phyloP scores from a whole-genome alignment of 1,140 invertebrate species.

The Archivesica marissinica region DNA sequence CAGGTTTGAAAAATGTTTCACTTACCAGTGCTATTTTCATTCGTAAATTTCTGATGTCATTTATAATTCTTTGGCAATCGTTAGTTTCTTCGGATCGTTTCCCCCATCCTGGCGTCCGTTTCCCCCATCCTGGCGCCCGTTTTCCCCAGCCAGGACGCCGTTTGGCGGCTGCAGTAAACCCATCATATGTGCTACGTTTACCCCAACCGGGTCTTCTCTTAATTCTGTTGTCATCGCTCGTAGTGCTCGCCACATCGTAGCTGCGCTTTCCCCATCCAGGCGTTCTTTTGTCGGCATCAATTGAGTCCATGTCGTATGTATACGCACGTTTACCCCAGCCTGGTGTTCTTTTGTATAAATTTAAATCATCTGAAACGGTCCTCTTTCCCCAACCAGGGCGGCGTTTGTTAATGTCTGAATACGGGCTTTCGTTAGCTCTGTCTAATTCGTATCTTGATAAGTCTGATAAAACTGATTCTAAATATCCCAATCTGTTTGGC shows the following conservation, averaged over 20 bases:
- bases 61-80: conserved; percentile 30
- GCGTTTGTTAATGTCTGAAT: conserved; percentile 63
- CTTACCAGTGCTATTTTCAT: conserved; percentile 53
- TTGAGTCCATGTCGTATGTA: not conserved
- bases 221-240: not conserved
- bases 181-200: conserved; percentile 46
- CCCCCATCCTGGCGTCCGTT: conserved; percentile 60
- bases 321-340: conserved; percentile 69
- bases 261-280: conserved; percentile 65
- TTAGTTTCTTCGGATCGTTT: conserved; percentile 19
- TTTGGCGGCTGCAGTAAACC: conserved; percentile 43
- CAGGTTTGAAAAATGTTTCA: no score
- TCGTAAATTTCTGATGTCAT: conserved; percentile 39
- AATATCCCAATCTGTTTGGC: conserved; percentile 62
- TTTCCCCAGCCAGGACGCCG: conserved; percentile 70
- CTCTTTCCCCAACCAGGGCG: conserved; percentile 68
- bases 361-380: conserved; percentile 48
- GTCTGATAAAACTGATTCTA: conserved; percentile 54
- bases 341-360: conserved; percentile 66
- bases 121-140: conserved; percentile 71
- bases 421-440: conserved; percentile 30
- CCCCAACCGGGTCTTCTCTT: conserved; percentile 65
- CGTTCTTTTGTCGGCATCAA: conserved; percentile 48
- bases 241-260: not conserved
- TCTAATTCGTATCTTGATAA: conserved; percentile 50